Base-by-base conservation (phyloP, 2,888 invertebrate genomes). In the Euclidia mi region DNA sequence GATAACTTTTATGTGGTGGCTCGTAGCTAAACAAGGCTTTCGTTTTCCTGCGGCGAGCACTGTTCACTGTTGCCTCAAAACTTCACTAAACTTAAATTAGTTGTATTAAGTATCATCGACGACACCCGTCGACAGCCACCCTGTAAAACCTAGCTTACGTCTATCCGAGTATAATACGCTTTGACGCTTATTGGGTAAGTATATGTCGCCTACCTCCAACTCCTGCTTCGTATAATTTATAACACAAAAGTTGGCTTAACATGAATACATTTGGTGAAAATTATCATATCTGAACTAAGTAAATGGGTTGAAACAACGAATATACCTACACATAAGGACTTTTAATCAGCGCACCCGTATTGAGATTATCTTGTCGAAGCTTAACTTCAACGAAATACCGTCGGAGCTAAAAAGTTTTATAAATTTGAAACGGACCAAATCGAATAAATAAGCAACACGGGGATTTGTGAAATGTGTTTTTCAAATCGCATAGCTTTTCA, bases 1-100 rank as follows among this genome's bases (percentile, higher is more conserved):
- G 87, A 86, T 85, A 89, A 88, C 85, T 90, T 90, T 88, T 88
- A 86, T 89, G 84, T 85, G 65, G 75, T 68, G 59, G 65, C 71
- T 82, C 61, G 48, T 63, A 76, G 81, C 81, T 85, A 85, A 89
- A 88, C 48, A 48, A 48, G 48, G 40, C 40, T 48, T 40, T 48
- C 17, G 38, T 84, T 89, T 87, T 85, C 86, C 84, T 71, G 77
- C 68, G 67, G 73, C 61, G 71, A 63, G 62, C 65, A 67, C 69
- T 68, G 68, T 73, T 69, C 78, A 56, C 56, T 79, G 78, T 82
- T 83, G 81, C 80, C 82, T 82, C 80, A 73, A 78, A 82, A 85
- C 80, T 86, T 79, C 41, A 73, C 63, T 60, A 67, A 87, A 87
- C 84, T 89, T 88, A 83, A 85, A 85, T 87, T 85, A 85, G 82